These are phyloP conservation scores for Netelia fuscicornis DNA, from an alignment of 2,888 invertebrate species.

Conservation along the genomic window DNA sequence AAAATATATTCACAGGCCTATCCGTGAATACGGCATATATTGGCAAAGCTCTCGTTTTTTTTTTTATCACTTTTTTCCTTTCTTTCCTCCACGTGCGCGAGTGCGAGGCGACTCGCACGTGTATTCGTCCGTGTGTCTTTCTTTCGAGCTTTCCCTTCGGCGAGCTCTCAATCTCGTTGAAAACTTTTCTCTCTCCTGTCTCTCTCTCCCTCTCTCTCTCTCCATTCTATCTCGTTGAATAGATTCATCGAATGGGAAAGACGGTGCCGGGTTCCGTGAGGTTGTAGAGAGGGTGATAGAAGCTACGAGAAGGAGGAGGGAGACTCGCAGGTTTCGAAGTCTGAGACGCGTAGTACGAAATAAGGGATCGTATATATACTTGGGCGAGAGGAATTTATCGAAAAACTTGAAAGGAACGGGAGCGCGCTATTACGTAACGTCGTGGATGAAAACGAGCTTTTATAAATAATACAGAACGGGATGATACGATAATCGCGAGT, in stretches of 20 bases:
- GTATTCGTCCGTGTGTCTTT: constrained; percentile 7
- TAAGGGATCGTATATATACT: background rate
- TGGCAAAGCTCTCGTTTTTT: constrained; percentile 33
- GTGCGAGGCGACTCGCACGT: background rate
- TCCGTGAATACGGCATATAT: constrained; percentile 49
- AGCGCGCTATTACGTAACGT: background rate
- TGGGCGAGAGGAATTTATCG: constrained; percentile 26
- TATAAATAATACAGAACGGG: constrained; percentile 4
- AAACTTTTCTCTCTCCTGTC: constrained; percentile 35
- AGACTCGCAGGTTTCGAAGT: background rate
- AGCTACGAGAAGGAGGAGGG: background rate
- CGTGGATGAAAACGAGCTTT: background rate
- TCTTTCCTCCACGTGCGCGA: background rate
- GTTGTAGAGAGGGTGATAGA: background rate
- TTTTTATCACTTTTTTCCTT: background rate
- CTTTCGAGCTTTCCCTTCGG: constrained; percentile 22
- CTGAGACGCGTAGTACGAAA: background rate
- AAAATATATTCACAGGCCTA: constrained; percentile 47
- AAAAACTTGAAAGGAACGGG: constrained; percentile 24
- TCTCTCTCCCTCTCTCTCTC: constrained; percentile 14
- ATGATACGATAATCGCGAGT: no score
- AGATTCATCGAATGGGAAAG: constrained; percentile 46
- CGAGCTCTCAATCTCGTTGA: constrained; percentile 31
- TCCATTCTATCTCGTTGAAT: constrained; percentile 46
- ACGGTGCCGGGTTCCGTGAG: constrained; percentile 12